Conservation (phyloP, 1,140 invertebrate species). For the Panagrolaimus sp. region DNA sequence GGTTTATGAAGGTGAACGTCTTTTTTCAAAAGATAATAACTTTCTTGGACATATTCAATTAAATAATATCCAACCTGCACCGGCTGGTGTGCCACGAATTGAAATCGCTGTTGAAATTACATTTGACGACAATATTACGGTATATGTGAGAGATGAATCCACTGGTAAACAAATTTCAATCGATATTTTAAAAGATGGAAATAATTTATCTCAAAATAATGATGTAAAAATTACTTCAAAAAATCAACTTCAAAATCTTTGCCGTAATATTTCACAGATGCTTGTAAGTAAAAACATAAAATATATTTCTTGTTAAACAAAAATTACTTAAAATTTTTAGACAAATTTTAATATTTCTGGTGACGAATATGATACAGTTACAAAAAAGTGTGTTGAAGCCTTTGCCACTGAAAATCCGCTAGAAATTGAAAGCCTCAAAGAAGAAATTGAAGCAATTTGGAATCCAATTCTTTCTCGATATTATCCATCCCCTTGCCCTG, state of each 20-base stretch:
- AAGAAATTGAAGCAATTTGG: too few relatives aligned
- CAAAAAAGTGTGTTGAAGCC: too few relatives aligned
- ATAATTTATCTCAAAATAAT: slow-evolving; percentile 85
- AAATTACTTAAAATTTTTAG: too few relatives aligned
- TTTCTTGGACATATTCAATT: slow-evolving; percentile 31
- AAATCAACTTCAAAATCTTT: slow-evolving; percentile 76
- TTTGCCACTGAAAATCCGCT: too few relatives aligned
- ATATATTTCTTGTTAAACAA: too few relatives aligned
- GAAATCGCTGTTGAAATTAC: slow-evolving; percentile 67
- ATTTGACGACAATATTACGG: slow-evolving; percentile 60
- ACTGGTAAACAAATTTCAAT: slow-evolving; percentile 90
- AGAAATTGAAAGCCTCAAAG: too few relatives aligned
- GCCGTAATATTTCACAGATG: too few relatives aligned
- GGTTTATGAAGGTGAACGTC: slow-evolving; percentile 44
- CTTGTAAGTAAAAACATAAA: too few relatives aligned
- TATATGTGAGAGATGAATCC: slow-evolving; percentile 63
- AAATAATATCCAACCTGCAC: slow-evolving; percentile 61
- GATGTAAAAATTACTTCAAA: slow-evolving; percentile 82
- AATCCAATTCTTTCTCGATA: too few relatives aligned
- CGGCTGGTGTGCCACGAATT: slow-evolving; percentile 67
- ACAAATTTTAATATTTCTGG: too few relatives aligned
- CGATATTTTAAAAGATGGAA: slow-evolving; percentile 89
- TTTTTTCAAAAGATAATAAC: slow-evolving; percentile 37
- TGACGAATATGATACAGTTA: too few relatives aligned
- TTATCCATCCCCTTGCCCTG: too few relatives aligned